These are phyloP conservation scores for Neuroterus valhalla DNA, from an alignment of 1,140 invertebrate genomes.

Conservation along the genomic window DNA sequence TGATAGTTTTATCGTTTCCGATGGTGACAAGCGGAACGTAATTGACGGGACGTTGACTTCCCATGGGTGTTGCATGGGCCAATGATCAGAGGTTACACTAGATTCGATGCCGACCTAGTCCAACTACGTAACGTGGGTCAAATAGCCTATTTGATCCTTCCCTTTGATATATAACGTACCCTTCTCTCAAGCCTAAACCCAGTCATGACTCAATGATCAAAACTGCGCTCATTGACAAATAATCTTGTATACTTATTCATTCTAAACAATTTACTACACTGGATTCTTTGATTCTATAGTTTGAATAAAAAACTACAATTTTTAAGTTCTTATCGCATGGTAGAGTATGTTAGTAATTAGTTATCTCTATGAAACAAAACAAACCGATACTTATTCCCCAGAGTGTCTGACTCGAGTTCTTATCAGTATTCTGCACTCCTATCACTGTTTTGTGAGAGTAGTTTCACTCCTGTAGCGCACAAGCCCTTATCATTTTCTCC, in stretches of 20 bases:
- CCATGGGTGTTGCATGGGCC: constrained; percentile 51
- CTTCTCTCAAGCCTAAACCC: neutral
- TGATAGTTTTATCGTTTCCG: constrained; percentile 56
- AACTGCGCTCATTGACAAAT: no score
- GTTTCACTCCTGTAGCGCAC: neutral
- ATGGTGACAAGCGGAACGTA: constrained; percentile 50
- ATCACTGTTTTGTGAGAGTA: constrained; percentile 19
- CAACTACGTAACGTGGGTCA: constrained; percentile 59
- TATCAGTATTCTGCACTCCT: constrained; percentile 11
- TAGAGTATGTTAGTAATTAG: constrained; percentile 1
- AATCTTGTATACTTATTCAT: no score
- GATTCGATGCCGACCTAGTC: constrained; percentile 14
- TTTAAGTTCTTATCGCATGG: no score
- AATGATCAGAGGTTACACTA: constrained; percentile 45
- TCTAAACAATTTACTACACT: no score
- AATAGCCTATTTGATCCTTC: constrained; percentile 63
- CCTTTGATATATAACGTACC: neutral
- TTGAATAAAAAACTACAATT: no score
- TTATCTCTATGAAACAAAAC: neutral
- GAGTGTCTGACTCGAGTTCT: neutral
- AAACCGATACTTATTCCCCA: constrained; percentile 9
- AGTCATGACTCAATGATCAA: neutral
- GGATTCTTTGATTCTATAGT: no score
- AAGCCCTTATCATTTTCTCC: constrained; percentile 11
- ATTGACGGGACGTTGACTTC: constrained; percentile 51